Percentiles rank a stretch among this genome's conserved stretches.
Evolutionary conservation across 1,140 invertebrate species (phyloP).

Genomic region (Gryllus bimaculatus): DNA sequence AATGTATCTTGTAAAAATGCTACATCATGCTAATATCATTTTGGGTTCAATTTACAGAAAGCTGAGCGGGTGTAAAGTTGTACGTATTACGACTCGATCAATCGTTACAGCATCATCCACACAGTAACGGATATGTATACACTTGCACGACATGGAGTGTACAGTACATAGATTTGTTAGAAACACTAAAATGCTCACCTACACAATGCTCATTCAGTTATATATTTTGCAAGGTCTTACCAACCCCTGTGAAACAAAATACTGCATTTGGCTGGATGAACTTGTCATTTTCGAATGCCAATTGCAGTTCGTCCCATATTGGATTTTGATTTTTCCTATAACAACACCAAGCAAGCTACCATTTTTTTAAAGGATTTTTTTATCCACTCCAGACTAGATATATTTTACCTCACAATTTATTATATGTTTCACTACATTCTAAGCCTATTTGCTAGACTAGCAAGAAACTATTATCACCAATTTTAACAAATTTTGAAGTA

Average conservation of each 20-base stretch:
- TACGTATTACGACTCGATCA: constrained; percentile 8
- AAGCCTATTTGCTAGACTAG: constrained; percentile 12
- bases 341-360: constrained; percentile 16
- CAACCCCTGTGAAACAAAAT: background rate
- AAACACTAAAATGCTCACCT: constrained; percentile 16
- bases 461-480: constrained; percentile 14
- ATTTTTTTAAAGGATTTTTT: constrained; percentile 7
- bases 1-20: background rate
- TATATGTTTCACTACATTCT: constrained; percentile 5
- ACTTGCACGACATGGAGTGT: constrained; percentile 13
- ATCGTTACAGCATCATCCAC: constrained; percentile 9
- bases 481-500: constrained; percentile 14
- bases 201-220: constrained; percentile 5
- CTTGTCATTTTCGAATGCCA: background rate
- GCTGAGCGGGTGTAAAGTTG: background rate
- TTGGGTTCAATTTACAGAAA: background rate
- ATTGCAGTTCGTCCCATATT: constrained; percentile 1
- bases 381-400: constrained; percentile 16
- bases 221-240: constrained; percentile 1
- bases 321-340: constrained; percentile 8
- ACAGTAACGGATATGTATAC: constrained; percentile 16
- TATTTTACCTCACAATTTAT: constrained; percentile 6
- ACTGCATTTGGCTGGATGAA: background rate
- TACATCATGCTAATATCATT: background rate
- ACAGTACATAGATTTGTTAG: constrained; percentile 16